Base-by-base conservation (phyloP, 2,113 vertebrate genomes). In the Cercocebus atys region DNA sequence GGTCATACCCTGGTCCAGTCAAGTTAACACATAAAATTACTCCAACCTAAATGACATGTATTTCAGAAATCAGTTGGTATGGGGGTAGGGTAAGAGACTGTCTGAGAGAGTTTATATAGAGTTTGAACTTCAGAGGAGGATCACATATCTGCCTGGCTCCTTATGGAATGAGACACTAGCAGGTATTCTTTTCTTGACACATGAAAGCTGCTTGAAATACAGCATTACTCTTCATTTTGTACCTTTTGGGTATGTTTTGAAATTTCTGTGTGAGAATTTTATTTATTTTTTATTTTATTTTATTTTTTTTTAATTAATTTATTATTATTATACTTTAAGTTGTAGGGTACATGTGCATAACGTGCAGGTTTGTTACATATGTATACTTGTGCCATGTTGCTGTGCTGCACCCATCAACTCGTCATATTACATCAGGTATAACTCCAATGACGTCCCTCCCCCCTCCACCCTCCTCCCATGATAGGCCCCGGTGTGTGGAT, bases 161-260 rank as follows among this genome's bases (percentile, higher is more conserved):
- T 66, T 61, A 8, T 45, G 61, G 93, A 96, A 59, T 73, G 82
- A 86, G 87, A 82, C 59, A 81, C 1, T 0, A 70, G 70, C 25
- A 90, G 38, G 30, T 50, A 35, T 88, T 93, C 88, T 94, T 94
- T 90, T 72, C 18, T 88, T 55, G 35, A 76, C 61, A 96, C 86
- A 66, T 88, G 73, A 93, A 96, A 97, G 78, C 59, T 88, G 27
- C 55, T 94, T 85, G 68, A 95, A 93, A 88, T 38, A 72, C 27
- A 85, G 87, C 32, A 52, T 93, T 88, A 43, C 35, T 79, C 78
- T 88, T 97, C 66, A 66, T 94, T 97, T 97, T 93, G 45, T 94
- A 87, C 20, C 78, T 83, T 90, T 95, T 86, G 50, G 40, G 20
- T 82, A 70, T 94, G n/a, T 91, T 97, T 97, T 97, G 43, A 98